Conservation (phyloP, 2,797 vertebrate species). For the Chromobotia macracanthus region DNA sequence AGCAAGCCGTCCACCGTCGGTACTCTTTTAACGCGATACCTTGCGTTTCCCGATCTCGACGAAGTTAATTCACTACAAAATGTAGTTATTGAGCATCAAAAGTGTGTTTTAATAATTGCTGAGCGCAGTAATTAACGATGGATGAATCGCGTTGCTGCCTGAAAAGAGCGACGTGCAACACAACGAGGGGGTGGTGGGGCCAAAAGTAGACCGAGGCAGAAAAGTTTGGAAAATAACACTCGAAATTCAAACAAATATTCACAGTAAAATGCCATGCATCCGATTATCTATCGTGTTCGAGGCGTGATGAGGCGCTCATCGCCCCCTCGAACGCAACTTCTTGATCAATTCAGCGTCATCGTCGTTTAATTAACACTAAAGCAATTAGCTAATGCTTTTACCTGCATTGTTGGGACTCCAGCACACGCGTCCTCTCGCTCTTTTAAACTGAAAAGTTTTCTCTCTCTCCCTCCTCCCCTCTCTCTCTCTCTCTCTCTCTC, state of each 20-base stretch:
- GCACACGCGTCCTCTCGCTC: constrained; percentile 78
- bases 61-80: constrained; percentile 25
- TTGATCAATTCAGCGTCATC: constrained; percentile 69
- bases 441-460: constrained; percentile 82
- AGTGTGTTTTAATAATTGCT: constrained; percentile 66
- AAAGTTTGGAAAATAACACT: constrained; percentile 81
- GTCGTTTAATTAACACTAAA: constrained; percentile 79
- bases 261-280: constrained; percentile 50
- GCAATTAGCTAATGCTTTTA: constrained; percentile 83
- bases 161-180: constrained; percentile 70
- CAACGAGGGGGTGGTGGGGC: constrained; percentile 69
- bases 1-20: constrained; percentile 70
- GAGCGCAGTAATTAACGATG: constrained; percentile 67
- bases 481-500: constrained; percentile 67
- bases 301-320: constrained; percentile 61
- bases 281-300: constrained; percentile 63
- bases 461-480: constrained; percentile 52
- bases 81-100: constrained; percentile 46
- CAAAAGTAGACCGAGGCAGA: constrained; percentile 64
- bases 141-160: constrained; percentile 70
- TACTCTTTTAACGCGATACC: constrained; percentile 64
- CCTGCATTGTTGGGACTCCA: constrained; percentile 84
- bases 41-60: constrained; percentile 61
- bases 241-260: constrained; percentile 64
- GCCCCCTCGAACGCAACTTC: constrained; percentile 59